Evolutionary conservation across 2,113 vertebrate genomes (phyloP).

Genomic region (Ctenomys sociabilis): DNA sequence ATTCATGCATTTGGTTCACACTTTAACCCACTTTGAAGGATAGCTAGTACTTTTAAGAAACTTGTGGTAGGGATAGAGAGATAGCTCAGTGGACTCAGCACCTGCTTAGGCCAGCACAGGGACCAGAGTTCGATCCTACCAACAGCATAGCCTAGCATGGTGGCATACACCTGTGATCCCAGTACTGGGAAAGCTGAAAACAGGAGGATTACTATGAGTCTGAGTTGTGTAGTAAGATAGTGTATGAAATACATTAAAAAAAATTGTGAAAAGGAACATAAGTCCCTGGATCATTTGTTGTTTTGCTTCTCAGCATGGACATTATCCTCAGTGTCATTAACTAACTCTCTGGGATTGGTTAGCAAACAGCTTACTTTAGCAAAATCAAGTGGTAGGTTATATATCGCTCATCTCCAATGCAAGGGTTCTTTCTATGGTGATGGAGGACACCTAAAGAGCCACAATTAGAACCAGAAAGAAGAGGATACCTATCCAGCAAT

Average conservation of each 20-base stretch:
- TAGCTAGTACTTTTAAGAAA: slow-evolving; percentile 33
- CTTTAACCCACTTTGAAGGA: background rate
- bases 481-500: background rate
- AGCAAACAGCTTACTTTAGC: slow-evolving; percentile 32
- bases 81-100: too few species aligned
- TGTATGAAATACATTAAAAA: too few species aligned
- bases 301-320: background rate
- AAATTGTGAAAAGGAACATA: background rate
- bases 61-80: background rate
- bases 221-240: too few species aligned
- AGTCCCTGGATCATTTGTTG: slow-evolving; percentile 25
- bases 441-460: background rate
- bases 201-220: too few species aligned
- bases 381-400: background rate
- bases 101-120: too few species aligned
- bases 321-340: background rate
- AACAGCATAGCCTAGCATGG: too few species aligned
- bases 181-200: too few species aligned
- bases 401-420: background rate
- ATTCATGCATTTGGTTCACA: slow-evolving; percentile 42
- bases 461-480: background rate
- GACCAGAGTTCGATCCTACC: too few species aligned
- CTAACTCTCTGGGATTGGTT: slow-evolving; percentile 14
- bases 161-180: too few species aligned
- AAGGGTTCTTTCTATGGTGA: background rate